A percentile compares a stretch with the other conserved stretches of the same genome.
Conservation (phyloP, 2,113 vertebrate genomes). For the Tetrax tetrax region DNA sequence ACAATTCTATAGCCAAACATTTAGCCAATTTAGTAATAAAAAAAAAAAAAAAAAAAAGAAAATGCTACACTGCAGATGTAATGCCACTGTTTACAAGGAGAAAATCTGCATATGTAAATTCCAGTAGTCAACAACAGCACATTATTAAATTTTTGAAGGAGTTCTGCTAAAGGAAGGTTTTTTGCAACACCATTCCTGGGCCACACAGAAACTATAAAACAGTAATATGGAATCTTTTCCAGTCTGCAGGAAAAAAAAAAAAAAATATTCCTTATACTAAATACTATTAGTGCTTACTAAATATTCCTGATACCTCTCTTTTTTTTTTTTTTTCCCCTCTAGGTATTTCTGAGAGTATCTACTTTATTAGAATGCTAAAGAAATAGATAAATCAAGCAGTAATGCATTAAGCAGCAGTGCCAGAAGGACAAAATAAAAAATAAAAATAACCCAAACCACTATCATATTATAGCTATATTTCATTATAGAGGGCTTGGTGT, state of each 20-base stretch:
- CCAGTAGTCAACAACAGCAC: neutral
- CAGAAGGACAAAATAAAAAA: neutral
- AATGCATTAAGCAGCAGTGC: neutral
- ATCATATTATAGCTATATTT: neutral
- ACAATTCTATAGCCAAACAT: neutral
- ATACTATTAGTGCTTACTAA: neutral
- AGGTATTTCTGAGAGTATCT: neutral
- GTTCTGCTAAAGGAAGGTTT: neutral
- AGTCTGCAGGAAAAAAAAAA: neutral
- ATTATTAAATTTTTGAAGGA: neutral
- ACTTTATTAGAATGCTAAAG: neutral
- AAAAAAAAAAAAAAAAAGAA: neutral
- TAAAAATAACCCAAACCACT: neutral
- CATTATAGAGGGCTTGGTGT: neutral
- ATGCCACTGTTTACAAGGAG: neutral
- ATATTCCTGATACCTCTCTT: neutral
- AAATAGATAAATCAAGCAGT: neutral
- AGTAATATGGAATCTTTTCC: neutral
- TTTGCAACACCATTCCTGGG: neutral
- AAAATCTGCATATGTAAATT: neutral
- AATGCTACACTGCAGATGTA: accelerated
- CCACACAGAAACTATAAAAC: neutral
- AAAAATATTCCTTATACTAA: neutral
- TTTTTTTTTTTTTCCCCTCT: neutral
- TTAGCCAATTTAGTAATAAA: neutral